phyloP scores from a whole-genome alignment of 30 jellyfish, hydroid and myxozoan species.

The Turritopsis rubra region DNA sequence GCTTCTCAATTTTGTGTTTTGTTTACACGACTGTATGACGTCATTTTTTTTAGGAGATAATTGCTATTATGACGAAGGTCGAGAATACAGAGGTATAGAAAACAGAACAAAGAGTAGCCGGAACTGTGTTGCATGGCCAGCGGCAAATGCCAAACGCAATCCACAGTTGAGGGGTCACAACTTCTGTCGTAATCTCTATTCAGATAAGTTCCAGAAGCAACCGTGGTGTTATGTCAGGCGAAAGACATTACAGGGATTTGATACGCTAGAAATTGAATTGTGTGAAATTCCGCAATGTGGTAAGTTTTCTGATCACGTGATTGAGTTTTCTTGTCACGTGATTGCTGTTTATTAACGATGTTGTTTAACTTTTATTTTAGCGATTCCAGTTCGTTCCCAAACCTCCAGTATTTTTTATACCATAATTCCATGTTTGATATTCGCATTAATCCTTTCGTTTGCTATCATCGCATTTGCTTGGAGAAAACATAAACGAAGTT shows the following conservation, averaged over 20 bases:
- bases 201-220: slow-evolving; percentile 42
- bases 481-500: slow-evolving; percentile 84
- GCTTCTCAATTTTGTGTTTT: background rate
- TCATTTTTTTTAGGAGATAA: slow-evolving; percentile 44
- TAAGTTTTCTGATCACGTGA: slow-evolving; percentile 9
- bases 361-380: slow-evolving; percentile 29
- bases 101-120: slow-evolving; percentile 41
- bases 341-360: background rate
- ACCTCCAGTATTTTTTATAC: slow-evolving; percentile 83
- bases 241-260: background rate
- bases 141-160: background rate
- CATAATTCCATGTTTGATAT: slow-evolving; percentile 77
- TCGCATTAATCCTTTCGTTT: slow-evolving; percentile 73
- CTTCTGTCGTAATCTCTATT: slow-evolving; percentile 79
- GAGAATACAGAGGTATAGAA: slow-evolving; percentile 59
- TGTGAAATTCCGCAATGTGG: slow-evolving; percentile 87
- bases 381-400: slow-evolving; percentile 64
- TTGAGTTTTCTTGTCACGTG: background rate
- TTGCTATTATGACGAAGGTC: slow-evolving; percentile 69
- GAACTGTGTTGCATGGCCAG: slow-evolving; percentile 51
- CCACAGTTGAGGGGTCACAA: slow-evolving; percentile 70
- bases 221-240: slow-evolving; percentile 71
- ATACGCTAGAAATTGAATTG: slow-evolving; percentile 19
- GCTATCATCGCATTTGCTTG: slow-evolving; percentile 87
- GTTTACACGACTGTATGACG: background rate